Base-by-base conservation (phyloP, 2,888 invertebrate genomes). In the Zaprionus obscuricornis region DNA sequence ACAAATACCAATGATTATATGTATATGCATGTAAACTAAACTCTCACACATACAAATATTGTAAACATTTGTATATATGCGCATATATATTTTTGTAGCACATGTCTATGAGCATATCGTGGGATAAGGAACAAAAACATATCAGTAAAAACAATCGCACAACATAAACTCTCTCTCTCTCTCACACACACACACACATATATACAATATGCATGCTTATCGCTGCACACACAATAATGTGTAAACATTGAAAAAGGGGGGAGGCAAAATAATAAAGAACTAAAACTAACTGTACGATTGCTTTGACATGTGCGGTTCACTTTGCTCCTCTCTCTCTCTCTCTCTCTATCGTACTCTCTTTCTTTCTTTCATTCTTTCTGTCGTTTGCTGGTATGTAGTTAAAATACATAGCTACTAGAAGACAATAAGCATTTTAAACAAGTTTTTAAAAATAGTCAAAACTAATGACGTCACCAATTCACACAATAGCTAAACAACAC, bases 401-500 rank as follows among this genome's bases (percentile, higher is more conserved):
- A 49, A 27, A 36, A 24, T 40, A 26, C 18, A 40, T 43, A 52
- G 51, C 57, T 49, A 36, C 51, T 29, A 17, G 29, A 50, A 50
- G 62, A 77, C 75, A 77, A 77, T 67, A 70, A 40, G 16, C 56
- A 56, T 62, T 74, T 51, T 26, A 60, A 79, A 74, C 81, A 43
- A 78, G 68, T 74, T 78, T 74, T 74, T 71, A 39, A 65, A 78
- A 56, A 73, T 74, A 73, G 59, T 50, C 29, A 39, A 42, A 40
- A 16, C 14, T 42, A 47, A 51, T 79, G 78, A 79, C 78, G 78
- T 79, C 78, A 79, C 78, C 71, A 73, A 60, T 33, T 50, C 62
- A 63, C 54, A 73, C 66, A 70, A 71, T 47, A 49, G 49, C 31
- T 39, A 46, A 43, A 27, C 62, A 66, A 43, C 64, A 39, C 36